Evolutionary conservation across 2,113 vertebrate species (phyloP), one percentile per base, ranked within the genome.

Genomic region (Aegotheles bennettii): DNA sequence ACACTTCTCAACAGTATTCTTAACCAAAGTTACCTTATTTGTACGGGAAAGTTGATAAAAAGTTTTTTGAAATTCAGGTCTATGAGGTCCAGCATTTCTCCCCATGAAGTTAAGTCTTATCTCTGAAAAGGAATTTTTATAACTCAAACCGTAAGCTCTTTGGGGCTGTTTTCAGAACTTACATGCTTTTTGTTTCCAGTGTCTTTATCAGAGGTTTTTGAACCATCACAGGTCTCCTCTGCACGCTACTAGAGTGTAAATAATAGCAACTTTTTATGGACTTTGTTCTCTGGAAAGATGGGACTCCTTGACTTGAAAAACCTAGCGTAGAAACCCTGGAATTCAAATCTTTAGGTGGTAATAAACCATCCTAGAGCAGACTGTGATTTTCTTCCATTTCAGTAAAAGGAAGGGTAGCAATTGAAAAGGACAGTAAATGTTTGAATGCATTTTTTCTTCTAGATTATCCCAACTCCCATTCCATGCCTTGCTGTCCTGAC

Each of bases 341-440:
- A 86, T 93, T 96, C 79, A 57, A 75, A 76, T 76, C 83, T 68
- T 65, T 57, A 33, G 56, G 69, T 81, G 73, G 76, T 88, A 89
- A 84, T 86, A 92, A 93, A 54, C 64, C 9, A 11, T 63, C 59
- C 60, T 56, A 12, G 73, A 92, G 73, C 40, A 75, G 40, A 12
- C 93, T 71, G n/a, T 92, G 90, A 76, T 96, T 95, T 93, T 84
- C 73, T 80, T 90, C 88, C 38, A 36, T 96, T 92, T 95, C 80
- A 78, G 73, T 83, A 56, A 80, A 93, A 83, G 18, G 35, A 74
- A 59, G 50, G 88, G 42, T 85, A 90, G 68, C 67, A 63, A 48
- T 81, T 89, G 47, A 77, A 89, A 91, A 80, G 78, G 78, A 83
- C 42, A 74, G 42, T 74, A 74, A 83, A 73, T 2, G 4, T 80